Evolutionary conservation across 2,888 invertebrate genomes (phyloP), one percentile per base, ranked within the genome.

Genomic region (Campaea margaritaria): DNA sequence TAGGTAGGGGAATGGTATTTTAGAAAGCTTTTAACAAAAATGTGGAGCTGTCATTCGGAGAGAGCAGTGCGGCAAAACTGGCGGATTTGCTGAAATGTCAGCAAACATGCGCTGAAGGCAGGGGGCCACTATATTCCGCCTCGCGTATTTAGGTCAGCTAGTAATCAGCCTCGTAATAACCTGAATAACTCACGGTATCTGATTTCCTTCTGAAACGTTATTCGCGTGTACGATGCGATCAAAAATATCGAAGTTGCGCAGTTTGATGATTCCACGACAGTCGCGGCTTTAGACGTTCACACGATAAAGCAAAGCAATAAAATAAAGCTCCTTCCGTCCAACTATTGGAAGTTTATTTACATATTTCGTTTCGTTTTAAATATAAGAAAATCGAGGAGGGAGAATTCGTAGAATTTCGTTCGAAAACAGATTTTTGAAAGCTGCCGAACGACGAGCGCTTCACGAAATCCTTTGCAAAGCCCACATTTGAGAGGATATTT

Each of bases 141-240:
- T 64, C 58, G 72, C 63, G 70, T 75, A 79, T 81, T 76, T 78
- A 78, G 86, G 87, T 85, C 86, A 87, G 70, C 70, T 66, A 76
- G 84, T 81, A 87, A 87, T 87, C 82, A 82, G 75, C 70, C 69
- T 74, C 74, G 77, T 80, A 81, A 82, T 83, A 83, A 82, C 75
- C 76, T 75, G 77, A 84, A 83, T 82, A 74, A 85, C 79, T 79
- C 74, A 81, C 74, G 69, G 68, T 77, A 77, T 76, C 78, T 76
- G 83, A 82, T 73, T 74, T 72, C 62, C 64, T 69, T 58, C 59
- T 66, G 63, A 68, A 74, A 71, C 57, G 63, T 71, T 71, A 66
- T 72, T 74, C 65, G 72, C 76, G 72, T 75, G 75, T 65, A 61
- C 43, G 69, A 74, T 73, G 58, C 50, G 62, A 77, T 74, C 66